Conservation (phyloP, 1,140 invertebrate genomes). For the Oedothorax gibbosus region DNA sequence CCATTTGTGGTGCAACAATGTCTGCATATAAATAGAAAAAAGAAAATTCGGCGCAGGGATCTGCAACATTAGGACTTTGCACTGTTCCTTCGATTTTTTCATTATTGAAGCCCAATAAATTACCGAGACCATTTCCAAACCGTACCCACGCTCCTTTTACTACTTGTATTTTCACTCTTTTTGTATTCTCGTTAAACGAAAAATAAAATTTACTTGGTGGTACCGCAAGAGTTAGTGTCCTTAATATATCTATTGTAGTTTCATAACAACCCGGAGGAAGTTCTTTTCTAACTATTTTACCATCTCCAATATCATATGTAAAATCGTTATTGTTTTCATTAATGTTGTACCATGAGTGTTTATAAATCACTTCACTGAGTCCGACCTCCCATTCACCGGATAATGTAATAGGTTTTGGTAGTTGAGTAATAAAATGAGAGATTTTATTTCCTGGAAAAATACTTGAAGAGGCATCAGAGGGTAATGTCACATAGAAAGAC, state of each 20-base stretch:
- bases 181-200: neutral
- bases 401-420: neutral
- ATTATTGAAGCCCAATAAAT: conserved; percentile 1
- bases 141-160: neutral
- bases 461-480: neutral
- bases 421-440: conserved; percentile 1
- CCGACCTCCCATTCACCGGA: conserved; percentile 5
- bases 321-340: too few species aligned
- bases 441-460: conserved; percentile 12
- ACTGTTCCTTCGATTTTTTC: neutral
- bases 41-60: neutral
- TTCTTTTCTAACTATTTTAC: neutral
- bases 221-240: neutral
- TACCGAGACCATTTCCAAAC: neutral
- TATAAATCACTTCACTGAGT: conserved; percentile 4
- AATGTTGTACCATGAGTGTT: neutral
- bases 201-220: neutral
- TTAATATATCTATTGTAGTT: neutral
- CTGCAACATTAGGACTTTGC: neutral
- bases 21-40: conserved; percentile 11
- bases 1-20: conserved; percentile 7
- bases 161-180: neutral
- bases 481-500: conserved; percentile 22
- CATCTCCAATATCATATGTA: neutral
- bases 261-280: neutral